Conservation (phyloP, 2,888 invertebrate species). For the Diogma glabrata region DNA sequence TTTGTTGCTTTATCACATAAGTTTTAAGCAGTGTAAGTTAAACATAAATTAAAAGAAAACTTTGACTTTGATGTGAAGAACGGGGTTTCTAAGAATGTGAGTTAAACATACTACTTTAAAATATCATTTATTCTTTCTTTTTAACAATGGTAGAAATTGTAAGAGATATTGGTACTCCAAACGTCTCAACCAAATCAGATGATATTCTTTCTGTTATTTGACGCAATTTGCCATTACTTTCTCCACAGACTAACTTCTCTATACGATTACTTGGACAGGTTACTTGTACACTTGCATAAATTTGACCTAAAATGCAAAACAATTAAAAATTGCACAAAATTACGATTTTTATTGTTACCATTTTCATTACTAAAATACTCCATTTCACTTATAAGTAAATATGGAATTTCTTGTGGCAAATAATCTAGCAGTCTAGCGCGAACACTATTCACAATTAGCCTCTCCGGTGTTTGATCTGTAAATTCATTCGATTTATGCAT, state of each 20-base stretch:
- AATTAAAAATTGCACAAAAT: not conserved
- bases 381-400: constrained; percentile 50
- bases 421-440: constrained; percentile 74
- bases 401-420: constrained; percentile 78
- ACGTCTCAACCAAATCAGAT: constrained; percentile 51
- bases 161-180: constrained; percentile 43
- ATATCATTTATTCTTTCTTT: too few species aligned
- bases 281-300: constrained; percentile 47
- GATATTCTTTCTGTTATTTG: constrained; percentile 55
- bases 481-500: constrained; percentile 52
- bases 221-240: constrained; percentile 53
- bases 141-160: constrained; percentile 28
- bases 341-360: constrained; percentile 28
- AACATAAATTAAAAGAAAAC: too few species aligned
- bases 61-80: too few species aligned
- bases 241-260: constrained; percentile 54
- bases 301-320: constrained; percentile 34
- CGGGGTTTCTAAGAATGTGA: too few species aligned
- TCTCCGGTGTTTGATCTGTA: constrained; percentile 61
- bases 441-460: constrained; percentile 60
- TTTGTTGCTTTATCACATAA: too few species aligned
- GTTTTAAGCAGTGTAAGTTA: too few species aligned
- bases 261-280: constrained; percentile 51
- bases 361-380: constrained; percentile 54
- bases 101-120: too few species aligned